Percentiles rank a stretch among this genome's conserved stretches.
These are phyloP conservation scores for Druon quercuslanigerum DNA, from an alignment of 1,140 invertebrate species.

Conservation along the genomic window DNA sequence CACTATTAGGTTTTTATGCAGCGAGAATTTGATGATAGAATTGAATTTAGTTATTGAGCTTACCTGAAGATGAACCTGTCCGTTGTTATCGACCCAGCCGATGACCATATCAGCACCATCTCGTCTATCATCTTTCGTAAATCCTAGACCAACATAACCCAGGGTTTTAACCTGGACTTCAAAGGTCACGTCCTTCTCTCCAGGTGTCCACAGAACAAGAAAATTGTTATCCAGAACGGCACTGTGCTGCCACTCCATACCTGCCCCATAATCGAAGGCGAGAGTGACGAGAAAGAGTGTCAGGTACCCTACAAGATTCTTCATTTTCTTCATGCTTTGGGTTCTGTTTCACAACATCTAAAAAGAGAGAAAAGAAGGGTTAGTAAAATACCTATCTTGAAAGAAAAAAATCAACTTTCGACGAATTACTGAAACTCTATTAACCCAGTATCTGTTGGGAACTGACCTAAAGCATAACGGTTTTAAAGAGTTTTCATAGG, in stretches of 20 bases:
- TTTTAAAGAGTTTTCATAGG: conserved; percentile 7
- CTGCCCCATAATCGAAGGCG: conserved; percentile 50
- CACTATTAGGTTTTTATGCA: too few relatives aligned
- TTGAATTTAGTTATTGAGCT: conserved; percentile 49
- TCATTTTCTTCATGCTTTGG: conserved; percentile 57
- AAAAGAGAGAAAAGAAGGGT: conserved; percentile 48
- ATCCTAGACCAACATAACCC: conserved; percentile 89
- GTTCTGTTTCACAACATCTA: conserved; percentile 66
- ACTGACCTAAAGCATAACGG: background rate
- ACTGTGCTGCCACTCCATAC: conserved; percentile 74
- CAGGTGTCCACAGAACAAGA: conserved; percentile 74
- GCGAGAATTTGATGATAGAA: background rate
- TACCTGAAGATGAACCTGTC: conserved; percentile 83
- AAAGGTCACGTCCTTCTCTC: conserved; percentile 83
- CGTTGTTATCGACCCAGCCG: conserved; percentile 83
- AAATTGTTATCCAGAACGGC: conserved; percentile 74
- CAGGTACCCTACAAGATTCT: conserved; percentile 61
- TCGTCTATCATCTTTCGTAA: conserved; percentile 84
- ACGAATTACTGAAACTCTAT: background rate
- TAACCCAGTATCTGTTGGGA: background rate
- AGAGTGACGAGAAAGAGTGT: conserved; percentile 58
- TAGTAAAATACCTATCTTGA: background rate
- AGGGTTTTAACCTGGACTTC: conserved; percentile 86
- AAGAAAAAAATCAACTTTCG: too few relatives aligned
- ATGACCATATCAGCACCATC: conserved; percentile 83